Evolutionary conservation across 2,797 vertebrate species (phyloP).

Genomic region (Hydrolagus colliei): DNA sequence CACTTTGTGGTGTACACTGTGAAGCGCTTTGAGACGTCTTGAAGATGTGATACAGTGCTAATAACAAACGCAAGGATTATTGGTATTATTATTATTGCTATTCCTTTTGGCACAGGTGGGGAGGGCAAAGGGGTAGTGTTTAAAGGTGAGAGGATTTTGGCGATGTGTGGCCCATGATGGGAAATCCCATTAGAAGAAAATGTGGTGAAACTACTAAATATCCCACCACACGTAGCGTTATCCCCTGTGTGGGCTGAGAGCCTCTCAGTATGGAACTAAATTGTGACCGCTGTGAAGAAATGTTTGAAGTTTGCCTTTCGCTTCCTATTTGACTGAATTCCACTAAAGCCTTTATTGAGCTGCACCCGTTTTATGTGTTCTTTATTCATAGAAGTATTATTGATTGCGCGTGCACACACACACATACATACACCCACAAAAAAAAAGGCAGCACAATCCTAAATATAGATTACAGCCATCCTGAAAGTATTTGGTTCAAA

Average conservation of each 20-base stretch:
- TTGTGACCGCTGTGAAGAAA: constrained; percentile 19
- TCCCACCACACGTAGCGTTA: no score
- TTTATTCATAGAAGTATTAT: background rate
- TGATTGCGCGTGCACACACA: background rate
- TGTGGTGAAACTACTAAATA: no score
- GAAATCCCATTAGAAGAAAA: no score
- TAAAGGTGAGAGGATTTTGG: no score
- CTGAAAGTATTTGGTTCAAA: background rate
- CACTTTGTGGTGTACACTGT: no score
- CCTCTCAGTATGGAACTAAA: constrained; percentile 17
- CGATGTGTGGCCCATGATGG: no score
- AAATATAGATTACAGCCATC: background rate
- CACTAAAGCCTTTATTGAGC: constrained; percentile 21
- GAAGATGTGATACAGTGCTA: no score
- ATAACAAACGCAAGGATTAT: no score
- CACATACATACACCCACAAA: background rate
- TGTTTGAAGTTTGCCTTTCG: constrained; percentile 23
- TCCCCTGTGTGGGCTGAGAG: background rate
- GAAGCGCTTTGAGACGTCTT: no score
- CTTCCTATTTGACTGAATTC: constrained; percentile 9
- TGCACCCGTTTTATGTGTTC: constrained; percentile 12
- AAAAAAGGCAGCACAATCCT: background rate
- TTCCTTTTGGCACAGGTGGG: no score
- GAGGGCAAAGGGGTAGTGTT: no score
- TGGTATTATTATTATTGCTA: no score